These are phyloP conservation scores for Teleiodes luculella DNA, from an alignment of 2,888 invertebrate genomes.

Conservation along the genomic window DNA sequence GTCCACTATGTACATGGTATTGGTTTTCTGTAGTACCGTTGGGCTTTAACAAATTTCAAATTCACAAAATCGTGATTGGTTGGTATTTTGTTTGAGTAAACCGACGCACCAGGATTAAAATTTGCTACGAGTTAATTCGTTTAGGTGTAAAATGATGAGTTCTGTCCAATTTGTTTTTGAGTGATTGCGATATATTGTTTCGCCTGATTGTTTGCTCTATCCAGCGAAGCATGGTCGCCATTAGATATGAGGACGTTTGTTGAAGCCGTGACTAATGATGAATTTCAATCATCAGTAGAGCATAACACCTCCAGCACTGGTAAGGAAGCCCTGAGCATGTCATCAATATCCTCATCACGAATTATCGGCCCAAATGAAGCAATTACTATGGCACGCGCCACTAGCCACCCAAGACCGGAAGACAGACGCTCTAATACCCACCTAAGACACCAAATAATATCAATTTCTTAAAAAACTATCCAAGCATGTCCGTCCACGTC, in stretches of 20 bases:
- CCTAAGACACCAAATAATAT: conserved; percentile 70
- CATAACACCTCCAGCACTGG: conserved; percentile 48
- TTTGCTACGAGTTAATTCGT: conserved; percentile 65
- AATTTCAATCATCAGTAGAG: conserved; percentile 40
- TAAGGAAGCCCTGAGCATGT: conserved; percentile 26
- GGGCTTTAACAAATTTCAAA: conserved; percentile 76
- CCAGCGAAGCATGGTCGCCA: conserved; percentile 32
- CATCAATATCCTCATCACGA: conserved; percentile 41
- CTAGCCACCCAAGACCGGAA: conserved; percentile 58
- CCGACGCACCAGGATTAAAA: conserved; percentile 60
- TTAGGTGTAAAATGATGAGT: conserved; percentile 68
- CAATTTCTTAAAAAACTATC: conserved; percentile 68
- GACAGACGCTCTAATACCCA: conserved; percentile 72
- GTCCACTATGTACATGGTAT: conserved; percentile 56
- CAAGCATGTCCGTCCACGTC: conserved; percentile 58
- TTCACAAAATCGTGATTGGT: conserved; percentile 78
- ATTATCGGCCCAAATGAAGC: conserved; percentile 72
- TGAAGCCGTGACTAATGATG: conserved; percentile 18
- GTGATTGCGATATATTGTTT: conserved; percentile 41
- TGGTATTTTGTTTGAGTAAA: conserved; percentile 73
- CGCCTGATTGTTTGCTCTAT: conserved; percentile 44
- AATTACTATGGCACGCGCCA: conserved; percentile 71
- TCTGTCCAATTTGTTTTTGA: conserved; percentile 58
- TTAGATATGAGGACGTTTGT: conserved; percentile 26
- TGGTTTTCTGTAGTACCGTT: conserved; percentile 72